Conservation (phyloP, 2,797 vertebrate genomes). For the Hypotaenidia okinawae region DNA sequence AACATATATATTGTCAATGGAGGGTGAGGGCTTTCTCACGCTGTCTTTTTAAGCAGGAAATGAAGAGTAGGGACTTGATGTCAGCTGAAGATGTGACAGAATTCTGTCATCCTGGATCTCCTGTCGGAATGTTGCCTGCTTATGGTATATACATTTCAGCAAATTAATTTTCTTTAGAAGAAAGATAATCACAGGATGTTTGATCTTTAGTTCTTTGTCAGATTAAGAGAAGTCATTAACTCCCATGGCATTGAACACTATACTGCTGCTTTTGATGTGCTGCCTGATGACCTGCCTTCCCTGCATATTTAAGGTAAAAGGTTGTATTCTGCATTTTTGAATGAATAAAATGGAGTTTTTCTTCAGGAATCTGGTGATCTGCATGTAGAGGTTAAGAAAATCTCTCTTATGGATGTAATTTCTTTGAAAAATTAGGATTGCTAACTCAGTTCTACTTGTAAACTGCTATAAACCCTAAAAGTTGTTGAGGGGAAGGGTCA, state of each 20-base stretch:
- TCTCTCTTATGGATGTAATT: background rate
- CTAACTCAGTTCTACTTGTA: background rate
- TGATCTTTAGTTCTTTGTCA: conserved; percentile 18
- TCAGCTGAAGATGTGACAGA: background rate
- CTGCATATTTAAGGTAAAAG: background rate
- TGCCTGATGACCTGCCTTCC: background rate
- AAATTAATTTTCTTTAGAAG: background rate
- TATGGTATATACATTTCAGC: background rate
- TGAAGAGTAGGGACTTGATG: background rate
- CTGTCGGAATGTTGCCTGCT: background rate
- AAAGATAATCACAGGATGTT: background rate
- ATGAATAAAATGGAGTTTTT: background rate
- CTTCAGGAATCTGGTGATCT: background rate
- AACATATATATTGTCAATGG: background rate
- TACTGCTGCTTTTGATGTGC: background rate
- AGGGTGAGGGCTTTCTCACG: background rate
- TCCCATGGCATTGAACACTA: background rate
- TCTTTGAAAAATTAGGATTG: background rate
- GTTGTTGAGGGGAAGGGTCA: background rate
- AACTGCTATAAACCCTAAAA: background rate
- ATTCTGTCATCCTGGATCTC: background rate
- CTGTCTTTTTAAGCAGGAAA: background rate
- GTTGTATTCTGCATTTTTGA: background rate
- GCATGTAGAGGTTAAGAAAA: background rate
- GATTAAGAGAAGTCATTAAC: background rate